Percentiles rank a stretch among this genome's conserved stretches.
These are phyloP conservation scores for mouse (Mus musculus) DNA, from an alignment of 2,113 vertebrate genomes.

Conservation along the genomic window GRCm39 chr4:50889501-50890000, in stretches of 20 bases:
- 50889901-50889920: neutral
- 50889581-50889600: neutral
- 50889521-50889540: neutral
- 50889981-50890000: neutral
- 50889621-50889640: neutral
- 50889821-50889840: neutral
- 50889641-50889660: neutral
- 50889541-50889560: neutral
- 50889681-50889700: neutral
- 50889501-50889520: neutral
- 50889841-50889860: neutral
- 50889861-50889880: neutral
- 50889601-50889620: neutral
- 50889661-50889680: neutral
- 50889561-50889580: neutral
- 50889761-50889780: neutral
- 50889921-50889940: neutral
- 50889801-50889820: neutral
- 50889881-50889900: neutral
- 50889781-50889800: neutral
- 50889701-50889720: neutral
- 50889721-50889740: neutral
- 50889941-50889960: neutral
- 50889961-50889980: neutral
- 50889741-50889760: neutral